Evolutionary conservation across 1,140 invertebrate genomes (phyloP).

Genomic region (Drosophila varians): DNA sequence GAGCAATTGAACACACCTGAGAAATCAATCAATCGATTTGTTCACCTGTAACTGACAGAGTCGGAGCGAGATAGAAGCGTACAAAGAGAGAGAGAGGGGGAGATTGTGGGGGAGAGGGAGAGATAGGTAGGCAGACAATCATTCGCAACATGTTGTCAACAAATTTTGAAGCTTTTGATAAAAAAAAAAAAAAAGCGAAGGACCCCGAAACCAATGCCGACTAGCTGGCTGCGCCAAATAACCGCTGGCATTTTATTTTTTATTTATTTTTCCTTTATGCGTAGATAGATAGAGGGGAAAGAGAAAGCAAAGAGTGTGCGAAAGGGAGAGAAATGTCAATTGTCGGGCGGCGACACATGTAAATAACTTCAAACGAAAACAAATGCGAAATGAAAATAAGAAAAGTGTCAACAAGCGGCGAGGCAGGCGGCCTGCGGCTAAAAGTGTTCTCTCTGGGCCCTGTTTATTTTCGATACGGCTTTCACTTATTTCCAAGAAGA

Average conservation of each 20-base stretch:
- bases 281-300: neutral
- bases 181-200: conserved; percentile 28
- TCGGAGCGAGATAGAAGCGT: conserved; percentile 3
- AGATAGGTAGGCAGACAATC: conserved; percentile 41
- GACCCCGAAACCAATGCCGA: conserved; percentile 14
- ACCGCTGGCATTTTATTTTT: conserved; percentile 43
- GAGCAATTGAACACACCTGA: conserved; percentile 74
- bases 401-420: conserved; percentile 26
- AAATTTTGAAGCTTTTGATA: conserved; percentile 71
- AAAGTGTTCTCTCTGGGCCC: conserved; percentile 7
- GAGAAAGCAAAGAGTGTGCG: neutral
- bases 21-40: conserved; percentile 81
- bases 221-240: conserved; percentile 61
- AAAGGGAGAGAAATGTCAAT: conserved; percentile 31
- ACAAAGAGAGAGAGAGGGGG: too few species aligned
- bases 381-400: conserved; percentile 44
- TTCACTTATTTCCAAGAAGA: neutral
- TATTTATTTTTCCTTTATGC: neutral
- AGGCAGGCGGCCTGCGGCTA: conserved; percentile 27
- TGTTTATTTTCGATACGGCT: neutral
- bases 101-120: too few species aligned
- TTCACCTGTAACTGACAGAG: conserved; percentile 64
- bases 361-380: conserved; percentile 67
- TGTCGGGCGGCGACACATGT: conserved; percentile 61
- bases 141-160: conserved; percentile 77